These are phyloP conservation scores for Spizaetus ornatus DNA, from an alignment of 2,113 vertebrate species.

Conservation along the genomic window DNA sequence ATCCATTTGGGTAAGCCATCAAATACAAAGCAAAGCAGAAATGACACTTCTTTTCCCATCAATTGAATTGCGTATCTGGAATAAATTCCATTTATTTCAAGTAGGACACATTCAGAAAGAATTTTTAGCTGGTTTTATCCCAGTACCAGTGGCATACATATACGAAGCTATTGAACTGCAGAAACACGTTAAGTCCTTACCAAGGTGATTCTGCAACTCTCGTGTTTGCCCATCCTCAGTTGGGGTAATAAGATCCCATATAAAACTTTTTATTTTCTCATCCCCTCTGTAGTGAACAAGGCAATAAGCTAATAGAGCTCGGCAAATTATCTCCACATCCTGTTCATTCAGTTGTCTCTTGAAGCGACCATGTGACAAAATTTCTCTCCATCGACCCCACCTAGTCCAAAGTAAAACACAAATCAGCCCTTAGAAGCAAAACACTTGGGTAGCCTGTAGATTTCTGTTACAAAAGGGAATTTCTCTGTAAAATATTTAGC, in stretches of 20 bases:
- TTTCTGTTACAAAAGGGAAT: neutral
- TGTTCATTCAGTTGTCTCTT: constrained; percentile 92
- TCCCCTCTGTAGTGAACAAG: constrained; percentile 96
- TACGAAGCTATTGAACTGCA: neutral
- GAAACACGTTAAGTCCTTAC: constrained; percentile 46
- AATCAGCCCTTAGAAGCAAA: neutral
- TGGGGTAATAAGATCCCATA: constrained; percentile 98
- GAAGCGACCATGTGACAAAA: constrained; percentile 94
- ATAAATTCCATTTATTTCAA: neutral
- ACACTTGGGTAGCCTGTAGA: neutral
- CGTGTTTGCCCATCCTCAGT: constrained; percentile 91
- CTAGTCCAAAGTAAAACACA: constrained; percentile 66
- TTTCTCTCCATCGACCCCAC: constrained; percentile 98
- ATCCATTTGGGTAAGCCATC: neutral
- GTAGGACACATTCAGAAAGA: neutral
- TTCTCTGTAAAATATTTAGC: neutral
- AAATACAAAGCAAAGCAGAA: neutral
- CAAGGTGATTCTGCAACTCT: constrained; percentile 94
- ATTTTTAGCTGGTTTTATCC: neutral
- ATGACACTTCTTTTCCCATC: neutral
- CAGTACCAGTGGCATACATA: neutral
- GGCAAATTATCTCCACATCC: constrained; percentile 96
- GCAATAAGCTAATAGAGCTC: constrained; percentile 92
- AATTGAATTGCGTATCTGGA: fast-evolving
- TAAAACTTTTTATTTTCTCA: constrained; percentile 98